A percentile compares a stretch with the other conserved stretches of the same genome.
phyloP scores from a whole-genome alignment of 1,140 invertebrate genomes.

The Orchesella cincta region DNA sequence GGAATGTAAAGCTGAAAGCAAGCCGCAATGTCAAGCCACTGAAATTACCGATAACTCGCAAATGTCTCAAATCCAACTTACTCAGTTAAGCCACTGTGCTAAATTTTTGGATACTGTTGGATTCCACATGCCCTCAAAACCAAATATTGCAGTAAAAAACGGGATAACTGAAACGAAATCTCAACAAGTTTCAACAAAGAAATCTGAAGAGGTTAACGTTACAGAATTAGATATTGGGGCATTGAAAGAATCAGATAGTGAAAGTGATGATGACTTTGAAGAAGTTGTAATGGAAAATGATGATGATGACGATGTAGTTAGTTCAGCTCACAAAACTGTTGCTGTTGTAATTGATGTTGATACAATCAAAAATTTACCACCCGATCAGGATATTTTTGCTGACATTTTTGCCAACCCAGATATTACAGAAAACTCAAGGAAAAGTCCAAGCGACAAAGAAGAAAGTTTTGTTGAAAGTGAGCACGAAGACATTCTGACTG shows the following conservation, averaged over 20 bases:
- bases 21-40: too few species aligned
- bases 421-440: not conserved
- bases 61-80: not conserved
- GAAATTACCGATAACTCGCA: not conserved
- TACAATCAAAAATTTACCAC: not conserved
- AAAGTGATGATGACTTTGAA: conserved; percentile 62
- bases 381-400: conserved; percentile 56
- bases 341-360: not conserved
- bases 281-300: conserved; percentile 58
- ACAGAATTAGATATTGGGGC: too few species aligned
- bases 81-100: conserved; percentile 7
- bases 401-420: conserved; percentile 53
- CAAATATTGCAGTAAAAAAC: not conserved
- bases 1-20: too few species aligned
- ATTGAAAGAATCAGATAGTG: conserved; percentile 42
- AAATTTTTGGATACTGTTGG: conserved; percentile 15
- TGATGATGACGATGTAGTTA: conserved; percentile 31
- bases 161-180: not conserved
- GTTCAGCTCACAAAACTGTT: not conserved
- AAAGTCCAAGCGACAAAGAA: not conserved
- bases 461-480: too few species aligned
- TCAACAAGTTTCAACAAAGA: not conserved
- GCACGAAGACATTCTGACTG: too few species aligned
- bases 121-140: not conserved
- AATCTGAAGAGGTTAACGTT: not conserved